phyloP scores from a whole-genome alignment of 2,113 vertebrate species.

The Poecilia latipinna region DNA sequence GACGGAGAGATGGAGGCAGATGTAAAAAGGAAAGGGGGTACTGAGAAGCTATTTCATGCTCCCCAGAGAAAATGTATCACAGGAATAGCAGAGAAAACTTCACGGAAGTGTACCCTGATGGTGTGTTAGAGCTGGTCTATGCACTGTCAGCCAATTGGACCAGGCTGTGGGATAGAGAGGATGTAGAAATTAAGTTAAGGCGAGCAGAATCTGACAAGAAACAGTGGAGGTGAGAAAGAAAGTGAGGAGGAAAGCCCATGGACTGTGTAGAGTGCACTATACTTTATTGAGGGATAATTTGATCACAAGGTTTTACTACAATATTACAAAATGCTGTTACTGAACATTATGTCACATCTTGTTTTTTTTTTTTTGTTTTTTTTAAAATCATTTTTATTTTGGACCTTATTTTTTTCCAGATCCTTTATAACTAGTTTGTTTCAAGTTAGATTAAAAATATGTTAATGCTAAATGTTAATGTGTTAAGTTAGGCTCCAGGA shows the following conservation, averaged over 20 bases:
- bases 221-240: constrained; percentile 5
- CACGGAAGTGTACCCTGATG: constrained; percentile 24
- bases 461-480: neutral
- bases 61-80: constrained; percentile 62
- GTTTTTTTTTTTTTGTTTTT: too few species aligned
- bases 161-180: constrained; percentile 22
- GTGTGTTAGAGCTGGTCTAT: constrained; percentile 25
- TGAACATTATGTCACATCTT: neutral
- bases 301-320: neutral
- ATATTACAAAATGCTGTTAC: neutral
- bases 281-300: constrained; percentile 37
- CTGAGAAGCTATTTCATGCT: constrained; percentile 75
- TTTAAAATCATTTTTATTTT: too few species aligned
- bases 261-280: neutral
- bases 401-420: too few species aligned
- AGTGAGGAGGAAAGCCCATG: neutral
- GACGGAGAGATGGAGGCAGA: constrained; percentile 20
- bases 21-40: constrained; percentile 20
- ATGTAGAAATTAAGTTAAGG: constrained; percentile 45
- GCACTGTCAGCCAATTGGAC: constrained; percentile 16
- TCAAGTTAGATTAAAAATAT: neutral
- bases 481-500: neutral
- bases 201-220: constrained; percentile 36
- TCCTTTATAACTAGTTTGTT: neutral
- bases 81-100: constrained; percentile 48